phyloP scores from a whole-genome alignment of 1,140 invertebrate species.

The Idris sp. region DNA sequence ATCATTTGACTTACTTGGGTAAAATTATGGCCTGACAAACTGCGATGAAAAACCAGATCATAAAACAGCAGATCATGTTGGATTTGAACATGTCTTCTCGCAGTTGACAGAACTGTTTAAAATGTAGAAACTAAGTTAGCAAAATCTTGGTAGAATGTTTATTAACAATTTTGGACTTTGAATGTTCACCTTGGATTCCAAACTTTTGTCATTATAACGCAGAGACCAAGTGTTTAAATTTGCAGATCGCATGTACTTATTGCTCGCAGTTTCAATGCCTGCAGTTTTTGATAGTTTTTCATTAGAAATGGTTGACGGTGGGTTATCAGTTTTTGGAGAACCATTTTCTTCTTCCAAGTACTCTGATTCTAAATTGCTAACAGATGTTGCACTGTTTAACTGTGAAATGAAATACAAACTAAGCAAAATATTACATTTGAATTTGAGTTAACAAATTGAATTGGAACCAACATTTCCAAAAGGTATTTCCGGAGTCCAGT shows the following conservation, averaged over 20 bases:
- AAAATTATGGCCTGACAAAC: conserved; percentile 88
- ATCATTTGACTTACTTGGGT: conserved; percentile 85
- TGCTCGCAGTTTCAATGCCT: conserved; percentile 94
- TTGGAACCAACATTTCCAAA: conserved; percentile 89
- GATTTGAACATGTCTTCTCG: conserved; percentile 96
- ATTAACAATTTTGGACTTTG: neutral
- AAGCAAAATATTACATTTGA: too few species aligned
- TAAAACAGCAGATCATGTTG: conserved; percentile 93
- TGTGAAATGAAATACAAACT: conserved; percentile 49
- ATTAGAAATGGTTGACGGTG: conserved; percentile 67
- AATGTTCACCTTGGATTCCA: conserved; percentile 82
- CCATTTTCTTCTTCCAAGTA: conserved; percentile 75
- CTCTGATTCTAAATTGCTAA: conserved; percentile 76
- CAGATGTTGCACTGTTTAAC: conserved; percentile 78
- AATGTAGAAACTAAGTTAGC: neutral
- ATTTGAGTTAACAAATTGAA: too few species aligned
- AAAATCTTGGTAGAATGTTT: conserved; percentile 4
- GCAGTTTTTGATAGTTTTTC: conserved; percentile 92
- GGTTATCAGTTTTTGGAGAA: conserved; percentile 65
- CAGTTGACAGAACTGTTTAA: conserved; percentile 87
- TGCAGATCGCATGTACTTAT: conserved; percentile 92
- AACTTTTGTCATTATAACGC: conserved; percentile 86
- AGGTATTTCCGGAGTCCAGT: conserved; percentile 94
- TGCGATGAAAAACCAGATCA: conserved; percentile 93
- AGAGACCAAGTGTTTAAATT: conserved; percentile 93